Evolutionary conservation across 1,140 invertebrate genomes (phyloP), one percentile per base, ranked within the genome.

Genomic region (Oncopodura yosiiana): DNA sequence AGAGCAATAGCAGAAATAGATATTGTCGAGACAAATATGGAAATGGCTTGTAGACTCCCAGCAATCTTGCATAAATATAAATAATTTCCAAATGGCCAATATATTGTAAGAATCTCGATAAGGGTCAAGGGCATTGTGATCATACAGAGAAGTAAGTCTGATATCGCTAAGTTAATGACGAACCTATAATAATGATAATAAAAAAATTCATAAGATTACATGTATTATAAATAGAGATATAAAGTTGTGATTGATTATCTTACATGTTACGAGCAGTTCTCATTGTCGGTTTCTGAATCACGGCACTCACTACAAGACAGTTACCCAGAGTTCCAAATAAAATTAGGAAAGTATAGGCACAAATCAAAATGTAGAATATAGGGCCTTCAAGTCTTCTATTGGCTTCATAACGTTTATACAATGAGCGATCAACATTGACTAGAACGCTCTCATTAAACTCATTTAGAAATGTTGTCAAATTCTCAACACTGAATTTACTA

Each of bases 1-100:
- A 92, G 75, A 18, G 88, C 87, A 53, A 92, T 92, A 3, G 87
- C 86, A 1, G 86, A 87, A 60, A 92, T 93, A 56, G 86, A 87
- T 60, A 92, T 85, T 11, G 87, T 89, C 1, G 86, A 89, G 0
- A 91, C 87, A 66, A 88, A 93, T 54, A 89, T 86, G 60, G 84
- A 88, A 30, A 82, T 85, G 3, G 86, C 87, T 67, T 90, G 85
- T 19, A 89, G 76, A 49, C 82, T 81, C 3, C 82, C 82, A 49
- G 85, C 80, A 52, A 87, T 77, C 71, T 89, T 90, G 69, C 88
- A 93, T 29, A 83, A 67, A 52, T 80, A 74, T 0, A 75, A 63
- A 66, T 77, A 76, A 54, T 78, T 75, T 11, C 81, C 81, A 24
- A 84, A 67, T 0, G 82, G 82, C 79, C 82, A 84, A 68, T 82